phyloP scores from a whole-genome alignment of 2,888 invertebrate genomes.

The Congeria kusceri region DNA sequence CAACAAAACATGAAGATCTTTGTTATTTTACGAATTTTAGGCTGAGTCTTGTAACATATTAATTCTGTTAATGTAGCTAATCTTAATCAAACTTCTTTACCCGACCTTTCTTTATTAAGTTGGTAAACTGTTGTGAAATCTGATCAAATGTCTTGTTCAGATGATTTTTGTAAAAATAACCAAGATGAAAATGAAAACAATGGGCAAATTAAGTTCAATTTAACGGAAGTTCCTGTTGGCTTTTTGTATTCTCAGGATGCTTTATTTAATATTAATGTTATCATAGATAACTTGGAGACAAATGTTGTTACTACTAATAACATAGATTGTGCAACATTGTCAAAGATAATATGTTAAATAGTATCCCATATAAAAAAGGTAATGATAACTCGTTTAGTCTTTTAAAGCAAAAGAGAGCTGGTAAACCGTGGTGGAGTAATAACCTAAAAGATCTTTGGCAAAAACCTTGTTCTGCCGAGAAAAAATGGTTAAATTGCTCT shows the following conservation, averaged over 20 bases:
- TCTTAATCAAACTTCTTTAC: background rate
- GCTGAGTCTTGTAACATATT: background rate
- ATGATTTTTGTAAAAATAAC: no score
- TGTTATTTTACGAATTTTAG: constrained; percentile 3
- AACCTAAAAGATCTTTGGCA: no score
- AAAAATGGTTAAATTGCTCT: no score
- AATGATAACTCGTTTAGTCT: no score
- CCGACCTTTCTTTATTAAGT: constrained; percentile 13
- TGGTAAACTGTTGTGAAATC: background rate
- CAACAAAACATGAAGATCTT: constrained; percentile 18
- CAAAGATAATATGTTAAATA: constrained; percentile 9
- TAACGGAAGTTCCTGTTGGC: background rate
- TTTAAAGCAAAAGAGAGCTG: no score
- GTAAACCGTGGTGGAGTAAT: no score
- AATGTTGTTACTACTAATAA: background rate
- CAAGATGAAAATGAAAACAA: no score
- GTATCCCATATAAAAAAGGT: constrained; percentile 7
- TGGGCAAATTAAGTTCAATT: constrained; percentile 10
- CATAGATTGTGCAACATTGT: constrained; percentile 19
- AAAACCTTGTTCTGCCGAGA: no score
- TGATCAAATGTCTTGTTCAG: no score
- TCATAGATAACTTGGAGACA: constrained; percentile 15
- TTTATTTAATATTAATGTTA: constrained; percentile 8
- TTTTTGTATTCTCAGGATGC: background rate
- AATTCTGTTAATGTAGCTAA: background rate